These are phyloP conservation scores for Allacma fusca DNA, from an alignment of 2,888 invertebrate species.

Conservation along the genomic window DNA sequence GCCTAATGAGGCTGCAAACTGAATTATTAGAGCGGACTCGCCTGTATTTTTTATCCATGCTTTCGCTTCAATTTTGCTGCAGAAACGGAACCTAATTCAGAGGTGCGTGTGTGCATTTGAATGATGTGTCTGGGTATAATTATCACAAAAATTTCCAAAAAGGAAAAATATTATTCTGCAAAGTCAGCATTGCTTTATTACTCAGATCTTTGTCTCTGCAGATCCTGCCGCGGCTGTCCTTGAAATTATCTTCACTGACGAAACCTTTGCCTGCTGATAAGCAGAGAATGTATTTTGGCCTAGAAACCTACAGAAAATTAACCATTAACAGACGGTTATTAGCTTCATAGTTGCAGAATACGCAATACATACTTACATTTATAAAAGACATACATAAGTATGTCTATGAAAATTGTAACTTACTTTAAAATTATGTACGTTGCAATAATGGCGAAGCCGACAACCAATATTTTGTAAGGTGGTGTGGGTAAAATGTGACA, in stretches of 20 bases:
- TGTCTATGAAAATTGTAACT: conserved; percentile 61
- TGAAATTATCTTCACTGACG: conserved; percentile 79
- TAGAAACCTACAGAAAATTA: conserved; percentile 72
- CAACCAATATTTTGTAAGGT: conserved; percentile 72
- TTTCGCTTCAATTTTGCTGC: background rate
- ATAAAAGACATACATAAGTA: too few species aligned
- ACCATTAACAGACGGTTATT: too few species aligned
- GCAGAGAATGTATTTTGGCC: conserved; percentile 87
- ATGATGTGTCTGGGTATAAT: conserved; percentile 27
- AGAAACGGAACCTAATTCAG: background rate
- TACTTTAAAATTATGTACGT: conserved; percentile 85
- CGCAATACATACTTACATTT: too few species aligned
- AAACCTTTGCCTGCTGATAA: conserved; percentile 90
- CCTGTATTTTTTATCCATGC: background rate
- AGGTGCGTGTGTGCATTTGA: conserved; percentile 31
- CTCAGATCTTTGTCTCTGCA: conserved; percentile 60
- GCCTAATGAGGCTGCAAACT: too few species aligned
- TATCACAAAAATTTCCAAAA: conserved; percentile 39
- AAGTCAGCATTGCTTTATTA: conserved; percentile 18
- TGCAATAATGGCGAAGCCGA: conserved; percentile 81
- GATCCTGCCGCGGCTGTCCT: conserved; percentile 61
- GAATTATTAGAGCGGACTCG: too few species aligned
- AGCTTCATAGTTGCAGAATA: too few species aligned
- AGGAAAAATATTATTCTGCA: conserved; percentile 24
- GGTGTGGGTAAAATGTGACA: conserved; percentile 63